phyloP scores from a whole-genome alignment of 2,888 invertebrate species.

The Philonicus albiceps region DNA sequence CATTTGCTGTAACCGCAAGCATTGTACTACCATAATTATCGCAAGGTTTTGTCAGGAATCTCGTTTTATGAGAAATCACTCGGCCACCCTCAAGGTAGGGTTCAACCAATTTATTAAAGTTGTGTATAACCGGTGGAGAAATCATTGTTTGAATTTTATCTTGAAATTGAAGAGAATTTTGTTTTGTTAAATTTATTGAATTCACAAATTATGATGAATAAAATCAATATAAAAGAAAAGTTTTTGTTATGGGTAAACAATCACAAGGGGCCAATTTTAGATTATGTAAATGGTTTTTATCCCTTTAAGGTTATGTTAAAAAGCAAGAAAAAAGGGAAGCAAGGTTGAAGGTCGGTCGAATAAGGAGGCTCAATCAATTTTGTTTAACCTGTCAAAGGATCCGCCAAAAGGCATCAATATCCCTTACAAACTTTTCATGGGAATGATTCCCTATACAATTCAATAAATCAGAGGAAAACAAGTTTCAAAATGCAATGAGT shows the following conservation, averaged over 20 bases:
- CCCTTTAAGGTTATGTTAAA: background rate
- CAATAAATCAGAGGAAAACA: background rate
- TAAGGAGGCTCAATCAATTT: background rate
- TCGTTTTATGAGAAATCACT: slow-evolving; percentile 60
- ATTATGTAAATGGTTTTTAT: background rate
- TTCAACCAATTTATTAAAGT: slow-evolving; percentile 9
- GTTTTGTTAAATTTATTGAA: background rate
- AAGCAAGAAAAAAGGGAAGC: background rate
- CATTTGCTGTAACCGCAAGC: slow-evolving; percentile 60
- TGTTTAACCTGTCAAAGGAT: background rate
- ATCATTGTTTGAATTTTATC: background rate
- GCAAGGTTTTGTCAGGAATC: slow-evolving; percentile 66
- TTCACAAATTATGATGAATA: background rate
- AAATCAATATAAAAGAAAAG: background rate
- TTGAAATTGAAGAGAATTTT: background rate
- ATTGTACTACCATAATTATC: slow-evolving; percentile 72
- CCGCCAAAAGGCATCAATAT: background rate
- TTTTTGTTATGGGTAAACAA: background rate
- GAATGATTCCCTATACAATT: background rate
- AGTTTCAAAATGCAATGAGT: background rate
- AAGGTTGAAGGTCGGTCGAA: background rate
- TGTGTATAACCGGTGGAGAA: slow-evolving; percentile 13
- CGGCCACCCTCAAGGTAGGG: slow-evolving; percentile 45
- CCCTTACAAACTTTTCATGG: background rate
- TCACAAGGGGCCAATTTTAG: background rate